Conservation (phyloP, 2,797 vertebrate genomes). For the Esox lucius region DNA sequence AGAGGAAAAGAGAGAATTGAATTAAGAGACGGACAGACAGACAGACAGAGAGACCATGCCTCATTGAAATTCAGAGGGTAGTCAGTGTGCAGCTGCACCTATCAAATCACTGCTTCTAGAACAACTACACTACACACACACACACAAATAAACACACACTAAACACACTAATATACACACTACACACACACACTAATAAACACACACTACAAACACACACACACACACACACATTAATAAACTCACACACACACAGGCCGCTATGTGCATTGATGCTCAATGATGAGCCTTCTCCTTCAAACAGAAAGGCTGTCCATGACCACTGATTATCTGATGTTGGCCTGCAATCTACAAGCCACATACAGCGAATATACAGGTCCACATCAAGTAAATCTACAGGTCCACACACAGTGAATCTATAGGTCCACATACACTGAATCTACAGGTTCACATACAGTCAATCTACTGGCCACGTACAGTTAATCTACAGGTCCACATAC, state of each 20-base stretch:
- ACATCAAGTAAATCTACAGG: too few relatives aligned
- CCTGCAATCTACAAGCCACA: too few relatives aligned
- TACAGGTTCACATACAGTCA: too few relatives aligned
- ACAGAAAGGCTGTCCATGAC: too few relatives aligned
- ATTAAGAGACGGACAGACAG: conserved; percentile 27
- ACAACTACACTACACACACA: conserved; percentile 43
- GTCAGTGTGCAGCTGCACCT: conserved; percentile 81
- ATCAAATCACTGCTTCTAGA: conserved; percentile 77
- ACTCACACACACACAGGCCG: not conserved
- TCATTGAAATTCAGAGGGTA: conserved; percentile 84
- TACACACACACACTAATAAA: not conserved
- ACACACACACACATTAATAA: conserved; percentile 7
- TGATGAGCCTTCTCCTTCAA: too few relatives aligned
- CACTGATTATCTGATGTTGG: too few relatives aligned
- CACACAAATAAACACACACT: not conserved
- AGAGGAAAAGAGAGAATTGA: too few relatives aligned
- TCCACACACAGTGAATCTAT: too few relatives aligned
- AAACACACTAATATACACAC: conserved; percentile 14
- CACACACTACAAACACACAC: conserved; percentile 4
- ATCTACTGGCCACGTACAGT: too few relatives aligned
- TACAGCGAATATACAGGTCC: too few relatives aligned
- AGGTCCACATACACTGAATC: too few relatives aligned
- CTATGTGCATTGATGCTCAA: not conserved
- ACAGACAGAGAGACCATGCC: conserved; percentile 38
- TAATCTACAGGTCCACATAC: too few relatives aligned